Conservation (phyloP, 2,113 vertebrate species). For the Rhea americana region DNA sequence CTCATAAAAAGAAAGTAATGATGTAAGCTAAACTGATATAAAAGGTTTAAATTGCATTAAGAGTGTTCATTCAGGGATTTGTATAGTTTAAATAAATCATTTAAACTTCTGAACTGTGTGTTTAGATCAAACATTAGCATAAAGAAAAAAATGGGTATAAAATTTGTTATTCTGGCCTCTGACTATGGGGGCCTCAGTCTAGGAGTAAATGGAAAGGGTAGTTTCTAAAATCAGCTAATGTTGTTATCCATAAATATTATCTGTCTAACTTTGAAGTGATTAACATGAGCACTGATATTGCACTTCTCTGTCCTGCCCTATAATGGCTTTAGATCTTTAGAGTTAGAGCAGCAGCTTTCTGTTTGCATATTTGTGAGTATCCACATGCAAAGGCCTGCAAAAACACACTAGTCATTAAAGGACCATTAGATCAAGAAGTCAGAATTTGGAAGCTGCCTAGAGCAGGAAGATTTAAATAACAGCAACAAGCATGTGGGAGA, state of each 20-base stretch:
- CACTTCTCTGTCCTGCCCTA: fast-evolving
- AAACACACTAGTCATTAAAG: fast-evolving
- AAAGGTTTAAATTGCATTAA: neutral
- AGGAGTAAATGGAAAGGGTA: neutral
- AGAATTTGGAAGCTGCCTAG: neutral
- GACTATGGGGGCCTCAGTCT: no score
- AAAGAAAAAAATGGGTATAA: neutral
- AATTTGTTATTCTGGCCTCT: neutral
- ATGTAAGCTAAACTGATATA: neutral
- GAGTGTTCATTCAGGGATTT: neutral
- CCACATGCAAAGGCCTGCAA: neutral
- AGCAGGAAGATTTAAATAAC: neutral
- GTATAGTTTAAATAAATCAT: neutral
- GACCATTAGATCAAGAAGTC: neutral
- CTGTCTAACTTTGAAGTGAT: neutral
- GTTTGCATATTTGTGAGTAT: neutral
- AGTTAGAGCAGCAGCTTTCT: neutral
- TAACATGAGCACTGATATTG: fast-evolving
- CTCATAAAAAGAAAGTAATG: neutral
- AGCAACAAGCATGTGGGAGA: neutral
- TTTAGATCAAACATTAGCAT: neutral
- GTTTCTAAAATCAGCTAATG: neutral
- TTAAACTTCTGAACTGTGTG: neutral
- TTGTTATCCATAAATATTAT: fast-evolving
- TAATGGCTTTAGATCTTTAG: no score